Evolutionary conservation across 2,113 vertebrate genomes (phyloP), one percentile per base, ranked within the genome.

Genomic region (Xenus cinereus): DNA sequence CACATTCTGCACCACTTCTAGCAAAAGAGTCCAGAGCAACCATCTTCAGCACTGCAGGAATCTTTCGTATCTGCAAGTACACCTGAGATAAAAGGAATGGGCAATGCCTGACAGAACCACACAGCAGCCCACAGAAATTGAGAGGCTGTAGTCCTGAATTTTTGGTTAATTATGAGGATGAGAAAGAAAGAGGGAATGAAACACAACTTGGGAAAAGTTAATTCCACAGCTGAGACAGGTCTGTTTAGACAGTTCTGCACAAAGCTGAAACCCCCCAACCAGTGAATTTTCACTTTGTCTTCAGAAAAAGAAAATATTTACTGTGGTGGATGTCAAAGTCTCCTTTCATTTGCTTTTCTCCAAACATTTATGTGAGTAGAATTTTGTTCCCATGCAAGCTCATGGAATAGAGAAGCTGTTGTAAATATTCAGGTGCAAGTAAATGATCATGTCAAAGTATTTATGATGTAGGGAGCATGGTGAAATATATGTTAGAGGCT

Each of bases 291-390:
- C 63, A 63, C 10, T 59, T 93, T 92, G 82, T 62, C 51, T 92
- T 56, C 14, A 35, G 27, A 54, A 87, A 85, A 93, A 82, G 8
- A 68, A 79, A 79, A 43, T 39, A 80, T 77, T 77, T 86, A 69
- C 75, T 71, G n/a, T 78, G n/a, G 39, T 66, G 8, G 24, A 80
- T 81, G 33, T 87, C 83, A 89, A 84, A 87, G 62, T 64, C 28
- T 50, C 62, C 68, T 87, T 95, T 95, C 73, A 93, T 87, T 90
- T 84, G 48, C 53, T 94, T 72, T 89, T n/a, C 17, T 45, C 50
- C 56, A 56, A 88, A 86, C 39, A 78, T 68, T 90, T 27, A 53
- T 5, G 5, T 14, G 18, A 95, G 73, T n/a, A 81, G 48, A 76
- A 89, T 92, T 89, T 79, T 92, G 62, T 92, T 78, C 69, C 57